Evolutionary conservation across 2,113 vertebrate species (phyloP).

Genomic region (Hirundichthys speculiger): DNA sequence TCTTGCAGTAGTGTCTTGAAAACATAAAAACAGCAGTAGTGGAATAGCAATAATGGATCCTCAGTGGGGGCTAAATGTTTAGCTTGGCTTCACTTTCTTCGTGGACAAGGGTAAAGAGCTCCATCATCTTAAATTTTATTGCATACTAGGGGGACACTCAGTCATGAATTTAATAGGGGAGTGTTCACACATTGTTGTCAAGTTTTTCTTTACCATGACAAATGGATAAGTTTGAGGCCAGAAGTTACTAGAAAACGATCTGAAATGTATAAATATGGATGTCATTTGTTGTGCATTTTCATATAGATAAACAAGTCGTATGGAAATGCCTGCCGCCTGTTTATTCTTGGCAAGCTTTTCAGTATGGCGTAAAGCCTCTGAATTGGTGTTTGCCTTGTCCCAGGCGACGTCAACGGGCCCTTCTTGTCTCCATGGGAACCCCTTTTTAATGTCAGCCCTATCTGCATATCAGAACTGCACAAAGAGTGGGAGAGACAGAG

Average conservation of each 20-base stretch:
- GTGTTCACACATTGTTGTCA: slow-evolving; percentile 24
- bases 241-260: slow-evolving; percentile 48
- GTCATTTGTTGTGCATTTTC: slow-evolving; percentile 30
- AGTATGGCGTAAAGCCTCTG: slow-evolving; percentile 54
- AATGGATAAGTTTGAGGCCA: slow-evolving; percentile 36
- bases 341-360: slow-evolving; percentile 68
- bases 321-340: slow-evolving; percentile 68
- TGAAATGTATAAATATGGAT: slow-evolving; percentile 45
- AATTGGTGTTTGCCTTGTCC: slow-evolving; percentile 72
- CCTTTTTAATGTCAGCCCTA: slow-evolving; percentile 80
- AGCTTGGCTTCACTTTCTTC: slow-evolving; percentile 24
- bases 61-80: slow-evolving; percentile 38
- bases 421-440: slow-evolving; percentile 83
- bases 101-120: slow-evolving; percentile 39
- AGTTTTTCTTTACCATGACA: slow-evolving; percentile 15
- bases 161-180: slow-evolving; percentile 37
- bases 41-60: slow-evolving; percentile 39
- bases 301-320: slow-evolving; percentile 62
- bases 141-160: slow-evolving; percentile 4
- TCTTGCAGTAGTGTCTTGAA: slow-evolving; percentile 46
- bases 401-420: slow-evolving; percentile 68
- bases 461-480: slow-evolving; percentile 80
- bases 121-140: background rate
- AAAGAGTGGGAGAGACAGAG: slow-evolving; percentile 62
- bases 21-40: slow-evolving; percentile 34